Conservation (phyloP, 2,888 invertebrate species). For the Seira ritae region DNA sequence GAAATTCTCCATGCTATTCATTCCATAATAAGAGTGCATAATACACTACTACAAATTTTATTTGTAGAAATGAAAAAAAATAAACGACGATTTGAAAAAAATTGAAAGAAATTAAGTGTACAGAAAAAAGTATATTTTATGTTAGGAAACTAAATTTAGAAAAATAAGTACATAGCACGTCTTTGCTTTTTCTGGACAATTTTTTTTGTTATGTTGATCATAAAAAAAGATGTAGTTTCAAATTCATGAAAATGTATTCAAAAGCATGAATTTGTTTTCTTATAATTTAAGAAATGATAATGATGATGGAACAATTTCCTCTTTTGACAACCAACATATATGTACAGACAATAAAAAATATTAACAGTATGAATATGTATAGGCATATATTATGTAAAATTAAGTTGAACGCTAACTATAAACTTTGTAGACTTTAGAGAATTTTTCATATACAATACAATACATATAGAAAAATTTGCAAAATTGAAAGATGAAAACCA, state of each 20-base stretch:
- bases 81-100: neutral
- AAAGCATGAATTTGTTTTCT: too few species aligned
- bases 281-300: too few species aligned
- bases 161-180: too few species aligned
- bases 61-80: neutral
- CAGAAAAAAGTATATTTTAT: neutral
- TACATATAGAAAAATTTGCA: too few species aligned
- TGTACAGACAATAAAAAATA: too few species aligned
- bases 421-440: too few species aligned
- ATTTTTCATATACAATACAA: too few species aligned
- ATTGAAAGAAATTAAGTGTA: neutral
- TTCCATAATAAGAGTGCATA: constrained; percentile 46
- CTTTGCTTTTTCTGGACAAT: constrained; percentile 25
- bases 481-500: too few species aligned
- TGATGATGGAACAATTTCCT: too few species aligned
- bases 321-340: too few species aligned
- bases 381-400: neutral
- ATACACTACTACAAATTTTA: neutral
- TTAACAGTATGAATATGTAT: constrained; percentile 17
- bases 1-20: constrained; percentile 62
- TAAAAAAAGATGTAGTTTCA: too few species aligned
- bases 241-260: constrained; percentile 25
- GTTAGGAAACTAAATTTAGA: neutral
- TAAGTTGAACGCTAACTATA: too few species aligned
- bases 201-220: constrained; percentile 63